Conservation (phyloP, 92 coral and sea anemone genomes). For the Porites rus region DNA sequence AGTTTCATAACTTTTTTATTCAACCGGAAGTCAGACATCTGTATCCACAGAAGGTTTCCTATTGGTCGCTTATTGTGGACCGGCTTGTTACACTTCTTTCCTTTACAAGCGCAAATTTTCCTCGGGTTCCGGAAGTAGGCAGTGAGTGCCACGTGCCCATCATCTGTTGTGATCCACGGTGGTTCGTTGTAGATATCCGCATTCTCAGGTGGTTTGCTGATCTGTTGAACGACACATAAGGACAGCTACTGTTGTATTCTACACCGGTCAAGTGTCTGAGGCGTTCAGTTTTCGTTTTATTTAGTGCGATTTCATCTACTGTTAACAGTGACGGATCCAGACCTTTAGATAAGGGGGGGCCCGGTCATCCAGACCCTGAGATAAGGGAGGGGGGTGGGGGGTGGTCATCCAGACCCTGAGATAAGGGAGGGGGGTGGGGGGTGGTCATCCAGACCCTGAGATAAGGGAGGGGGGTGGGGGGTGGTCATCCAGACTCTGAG, state of each 20-base stretch:
- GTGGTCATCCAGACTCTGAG: too few species aligned
- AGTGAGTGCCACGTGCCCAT: slow-evolving; percentile 69
- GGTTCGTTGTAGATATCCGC: slow-evolving; percentile 71
- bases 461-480: too few species aligned
- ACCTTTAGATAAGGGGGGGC: too few species aligned
- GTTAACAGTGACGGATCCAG: too few species aligned
- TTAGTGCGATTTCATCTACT: too few species aligned
- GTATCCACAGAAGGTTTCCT: slow-evolving; percentile 85
- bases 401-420: too few species aligned
- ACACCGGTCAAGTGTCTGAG: too few species aligned
- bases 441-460: too few species aligned
- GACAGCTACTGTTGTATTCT: background rate
- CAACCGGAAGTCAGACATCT: slow-evolving; percentile 53
- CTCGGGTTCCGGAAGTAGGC: slow-evolving; percentile 82
- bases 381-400: too few species aligned
- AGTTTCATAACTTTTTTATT: slow-evolving; percentile 43
- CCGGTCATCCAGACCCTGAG: too few species aligned
- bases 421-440: too few species aligned
- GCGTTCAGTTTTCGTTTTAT: too few species aligned
- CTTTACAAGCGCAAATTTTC: slow-evolving; percentile 62
- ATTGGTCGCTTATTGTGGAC: slow-evolving; percentile 34
- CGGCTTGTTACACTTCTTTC: slow-evolving; percentile 38
- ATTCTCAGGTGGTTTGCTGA: slow-evolving; percentile 41
- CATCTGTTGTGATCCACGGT: slow-evolving; percentile 73
- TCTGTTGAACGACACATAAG: slow-evolving; percentile 18